Base-by-base conservation (phyloP, 2,113 vertebrate species). In the Plectropomus leopardus region DNA sequence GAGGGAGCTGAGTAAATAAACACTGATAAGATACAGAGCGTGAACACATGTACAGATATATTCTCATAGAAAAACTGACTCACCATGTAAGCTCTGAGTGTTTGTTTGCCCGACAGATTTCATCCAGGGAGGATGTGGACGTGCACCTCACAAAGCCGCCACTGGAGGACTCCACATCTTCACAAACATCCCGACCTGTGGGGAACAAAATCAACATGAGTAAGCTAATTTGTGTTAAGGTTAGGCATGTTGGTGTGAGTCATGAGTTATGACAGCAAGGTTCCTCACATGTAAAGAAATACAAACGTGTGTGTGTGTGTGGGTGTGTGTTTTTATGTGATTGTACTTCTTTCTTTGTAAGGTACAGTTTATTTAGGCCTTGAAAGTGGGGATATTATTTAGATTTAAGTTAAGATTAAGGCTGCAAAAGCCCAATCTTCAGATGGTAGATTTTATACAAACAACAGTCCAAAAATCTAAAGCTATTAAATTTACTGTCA, bases 101-200 rank as follows among this genome's bases (percentile, higher is more conserved):
- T 7, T 11, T 53, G n/a, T 68, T 51, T 1, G 51, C 58, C 32
- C n/a, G 65, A 47, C 93, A 94, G 61, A 88, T 21, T 0, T 92
- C 76, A 3, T 74, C 68, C 40, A 88, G 65, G 16, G 91, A 24
- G 17, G 84, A 82, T 0, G 68, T 63, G 47, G 90, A 92, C 0
- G 61, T 84, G 59, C 93, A 94, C 26, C 78, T 80, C 82, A 94
- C 82, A 81, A 91, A 92, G 0, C 40, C 15, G 8, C 78, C 91
- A 76, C 54, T 61, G 54, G 92, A 71, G 71, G 87, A 59, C 73
- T 19, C 11, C 66, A 45, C 19, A 14, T 53, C 24, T 14, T 51
- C 47, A 80, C 90, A 92, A 17, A 83, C 50, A 55, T 86, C 83
- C 9, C 32, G 77, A 50, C 82, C 93, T 92, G 67, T 53, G 0